These are phyloP conservation scores for Chaetodon auriga DNA, from an alignment of 2,113 vertebrate genomes.

Conservation along the genomic window DNA sequence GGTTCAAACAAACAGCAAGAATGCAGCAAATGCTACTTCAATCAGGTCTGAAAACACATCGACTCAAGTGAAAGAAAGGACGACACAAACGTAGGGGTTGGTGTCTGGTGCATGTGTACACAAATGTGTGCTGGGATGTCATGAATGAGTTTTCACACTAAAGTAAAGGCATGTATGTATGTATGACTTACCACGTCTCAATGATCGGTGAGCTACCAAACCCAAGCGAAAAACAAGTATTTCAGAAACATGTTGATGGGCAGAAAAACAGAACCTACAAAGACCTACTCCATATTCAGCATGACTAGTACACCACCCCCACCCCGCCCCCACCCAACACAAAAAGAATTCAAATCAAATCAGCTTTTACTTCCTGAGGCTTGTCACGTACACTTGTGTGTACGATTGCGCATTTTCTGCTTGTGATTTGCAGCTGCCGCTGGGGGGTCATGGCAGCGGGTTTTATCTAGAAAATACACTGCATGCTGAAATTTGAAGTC, in stretches of 20 bases:
- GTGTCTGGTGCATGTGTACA: conserved; percentile 34
- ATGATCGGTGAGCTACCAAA: conserved; percentile 84
- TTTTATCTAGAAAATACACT: conserved; percentile 60
- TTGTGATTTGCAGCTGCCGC: conserved; percentile 18
- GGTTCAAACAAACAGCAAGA: neutral
- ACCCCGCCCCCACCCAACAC: fast-evolving
- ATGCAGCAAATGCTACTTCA: conserved; percentile 43
- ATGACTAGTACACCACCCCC: neutral
- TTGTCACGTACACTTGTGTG: conserved; percentile 19
- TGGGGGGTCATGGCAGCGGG: conserved; percentile 8
- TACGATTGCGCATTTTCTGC: conserved; percentile 34
- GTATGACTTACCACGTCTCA: conserved; percentile 83
- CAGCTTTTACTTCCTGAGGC: conserved; percentile 29
- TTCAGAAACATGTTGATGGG: conserved; percentile 77
- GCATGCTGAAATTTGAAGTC: conserved; percentile 50
- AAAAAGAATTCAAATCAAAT: conserved; percentile 42
- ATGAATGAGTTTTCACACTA: conserved; percentile 48
- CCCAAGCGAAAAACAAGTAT: conserved; percentile 77
- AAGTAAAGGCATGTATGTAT: conserved; percentile 43
- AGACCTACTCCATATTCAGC: conserved; percentile 45
- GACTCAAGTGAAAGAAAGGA: conserved; percentile 8
- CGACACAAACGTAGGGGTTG: conserved; percentile 35
- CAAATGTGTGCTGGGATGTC: conserved; percentile 41
- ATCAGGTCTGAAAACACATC: conserved; percentile 62
- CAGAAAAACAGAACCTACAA: conserved; percentile 50